Base-by-base conservation (phyloP, 2,797 vertebrate species). In the Coregonus sp. region DNA sequence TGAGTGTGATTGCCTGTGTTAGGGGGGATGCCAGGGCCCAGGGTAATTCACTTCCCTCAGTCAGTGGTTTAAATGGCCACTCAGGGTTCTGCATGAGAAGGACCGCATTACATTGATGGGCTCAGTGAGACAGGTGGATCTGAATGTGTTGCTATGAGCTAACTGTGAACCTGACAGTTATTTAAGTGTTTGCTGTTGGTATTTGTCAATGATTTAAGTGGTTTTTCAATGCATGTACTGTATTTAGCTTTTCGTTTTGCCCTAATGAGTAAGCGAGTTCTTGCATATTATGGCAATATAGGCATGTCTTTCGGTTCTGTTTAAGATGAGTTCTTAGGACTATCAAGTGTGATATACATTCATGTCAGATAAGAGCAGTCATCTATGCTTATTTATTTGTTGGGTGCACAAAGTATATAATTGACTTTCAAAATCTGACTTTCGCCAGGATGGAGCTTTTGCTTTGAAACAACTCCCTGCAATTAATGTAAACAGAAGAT, bases 1-100 rank as follows among this genome's bases (percentile, higher is more conserved):
- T 92, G 87, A 78, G 75, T 85, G 85, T 91, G 88, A 91, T 91
- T 91, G 89, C 85, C 87, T 84, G 79, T 84, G 85, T 86, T 81
- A 89, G 0, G 78, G 20, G 68, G 81, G 77, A 86, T 82, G 81
- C 82, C 86, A 84, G 86, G 84, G 79, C 84, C 40, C 40, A 47
- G 40, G 40, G 40, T 47, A 89, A 93, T 89, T 86, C 78, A 80
- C 89, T 89, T 81, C 85, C 81, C 79, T 82, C 20, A 4, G 73
- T 83, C 40, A 47, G 40, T 9, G 85, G 80, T 87, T 84, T 84
- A 86, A 91, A 90, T 80, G 75, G 86, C 80, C 84, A 82, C 78
- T 90, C 82, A 54, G 51, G 81, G 72, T 80, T 78, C 70, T 79
- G 85, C 92, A 88, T 87, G 80, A 37, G 71, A 78, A 81, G 11